These are phyloP conservation scores for Reticulitermes speratus DNA, from an alignment of 1,140 invertebrate genomes.

Conservation along the genomic window DNA sequence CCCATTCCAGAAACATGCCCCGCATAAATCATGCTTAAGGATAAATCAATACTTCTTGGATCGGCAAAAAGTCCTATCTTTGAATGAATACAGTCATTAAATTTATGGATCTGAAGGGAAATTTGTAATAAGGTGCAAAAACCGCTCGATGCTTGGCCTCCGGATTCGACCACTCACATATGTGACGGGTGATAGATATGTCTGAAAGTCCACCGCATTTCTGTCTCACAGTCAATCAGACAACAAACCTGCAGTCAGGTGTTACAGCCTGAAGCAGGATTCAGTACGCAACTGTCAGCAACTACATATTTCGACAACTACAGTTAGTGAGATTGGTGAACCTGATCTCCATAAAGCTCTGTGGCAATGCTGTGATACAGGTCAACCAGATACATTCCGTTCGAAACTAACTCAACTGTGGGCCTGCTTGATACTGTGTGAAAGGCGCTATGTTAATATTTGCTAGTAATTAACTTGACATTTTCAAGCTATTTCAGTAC, in stretches of 20 bases:
- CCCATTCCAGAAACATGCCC: no score
- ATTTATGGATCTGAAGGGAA: no score
- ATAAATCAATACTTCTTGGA: no score
- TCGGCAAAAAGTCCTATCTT: no score
- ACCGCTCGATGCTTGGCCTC: no score
- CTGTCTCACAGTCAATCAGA: not conserved
- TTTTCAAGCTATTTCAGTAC: not conserved
- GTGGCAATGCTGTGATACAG: not conserved
- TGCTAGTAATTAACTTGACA: slow-evolving; percentile 10
- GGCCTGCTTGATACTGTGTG: not conserved
- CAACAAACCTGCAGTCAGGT: not conserved
- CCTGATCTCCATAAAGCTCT: not conserved
- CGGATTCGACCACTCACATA: no score
- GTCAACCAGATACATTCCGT: not conserved
- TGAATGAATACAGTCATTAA: no score
- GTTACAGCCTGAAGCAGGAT: not conserved
- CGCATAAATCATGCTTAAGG: no score
- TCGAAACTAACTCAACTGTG: no score
- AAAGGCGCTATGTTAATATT: not conserved
- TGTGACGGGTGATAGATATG: no score
- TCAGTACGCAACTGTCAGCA: not conserved
- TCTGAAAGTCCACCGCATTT: not conserved
- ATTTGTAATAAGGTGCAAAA: no score
- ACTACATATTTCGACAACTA: not conserved
- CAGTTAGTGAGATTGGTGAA: not conserved